Conservation (phyloP, 2,888 invertebrate species). For the Cataglyphis livida region DNA sequence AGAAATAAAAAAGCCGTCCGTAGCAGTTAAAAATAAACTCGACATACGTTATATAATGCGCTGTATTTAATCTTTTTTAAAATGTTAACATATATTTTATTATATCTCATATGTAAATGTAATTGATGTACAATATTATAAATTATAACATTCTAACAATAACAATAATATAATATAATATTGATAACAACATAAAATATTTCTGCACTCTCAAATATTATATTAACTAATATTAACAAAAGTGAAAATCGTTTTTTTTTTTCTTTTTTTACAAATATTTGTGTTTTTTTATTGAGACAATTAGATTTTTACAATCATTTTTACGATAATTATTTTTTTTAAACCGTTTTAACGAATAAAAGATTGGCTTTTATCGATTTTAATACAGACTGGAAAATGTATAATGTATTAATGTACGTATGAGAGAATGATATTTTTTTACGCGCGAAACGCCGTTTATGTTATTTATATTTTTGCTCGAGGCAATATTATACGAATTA, state of each 20-base stretch:
- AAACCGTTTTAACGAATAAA: not conserved
- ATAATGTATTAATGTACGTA: not conserved
- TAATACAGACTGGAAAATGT: not conserved
- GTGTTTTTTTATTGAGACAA: not conserved
- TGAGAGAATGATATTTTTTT: not conserved
- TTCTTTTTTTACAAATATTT: not conserved
- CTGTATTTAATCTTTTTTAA: not conserved
- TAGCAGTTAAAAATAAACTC: not conserved
- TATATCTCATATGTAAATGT: not conserved
- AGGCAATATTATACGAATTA: not conserved
- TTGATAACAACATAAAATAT: not conserved
- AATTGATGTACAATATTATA: not conserved
- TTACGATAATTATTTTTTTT: conserved; percentile 17
- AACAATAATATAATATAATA: not conserved
- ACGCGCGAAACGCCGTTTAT: not conserved
- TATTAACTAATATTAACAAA: not conserved
- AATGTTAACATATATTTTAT: not conserved
- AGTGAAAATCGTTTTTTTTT: not conserved
- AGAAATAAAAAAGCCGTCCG: not conserved
- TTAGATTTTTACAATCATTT: conserved; percentile 2
- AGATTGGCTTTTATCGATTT: not conserved
- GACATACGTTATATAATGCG: not conserved
- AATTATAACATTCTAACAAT: not conserved
- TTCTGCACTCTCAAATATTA: not conserved
- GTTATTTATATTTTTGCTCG: not conserved